Evolutionary conservation across 2,888 invertebrate genomes (phyloP).

Genomic region (Cheilosia vulpina): DNA sequence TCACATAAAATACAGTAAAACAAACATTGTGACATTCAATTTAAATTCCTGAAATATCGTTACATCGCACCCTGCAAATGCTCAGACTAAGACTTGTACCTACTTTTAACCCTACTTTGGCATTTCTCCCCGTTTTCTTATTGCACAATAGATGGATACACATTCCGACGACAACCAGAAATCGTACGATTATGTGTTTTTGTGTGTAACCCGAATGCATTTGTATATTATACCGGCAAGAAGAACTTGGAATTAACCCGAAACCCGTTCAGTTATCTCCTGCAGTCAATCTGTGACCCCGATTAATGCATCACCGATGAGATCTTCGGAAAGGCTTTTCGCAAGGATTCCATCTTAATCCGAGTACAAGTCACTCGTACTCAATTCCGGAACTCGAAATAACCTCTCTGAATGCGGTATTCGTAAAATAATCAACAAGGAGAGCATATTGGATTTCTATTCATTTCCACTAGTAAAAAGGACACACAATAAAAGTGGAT

Average conservation of each 20-base stretch:
- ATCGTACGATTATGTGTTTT: background rate
- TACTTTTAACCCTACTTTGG: constrained; percentile 16
- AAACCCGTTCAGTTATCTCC: constrained; percentile 29
- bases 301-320: constrained; percentile 62
- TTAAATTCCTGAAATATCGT: constrained; percentile 80
- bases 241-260: constrained; percentile 58
- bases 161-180: constrained; percentile 14
- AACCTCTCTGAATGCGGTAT: constrained; percentile 30
- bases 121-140: background rate
- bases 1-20: constrained; percentile 76
- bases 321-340: constrained; percentile 35
- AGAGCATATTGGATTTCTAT: constrained; percentile 58
- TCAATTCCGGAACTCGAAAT: constrained; percentile 54
- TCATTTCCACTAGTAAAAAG: constrained; percentile 56
- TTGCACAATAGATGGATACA: constrained; percentile 21
- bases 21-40: constrained; percentile 83
- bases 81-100: constrained; percentile 23
- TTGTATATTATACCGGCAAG: constrained; percentile 36
- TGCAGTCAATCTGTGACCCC: constrained; percentile 67
- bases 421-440: constrained; percentile 68
- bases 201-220: constrained; percentile 32
- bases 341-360: constrained; percentile 47
- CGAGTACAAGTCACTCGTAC: constrained; percentile 55
- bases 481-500: constrained; percentile 38
- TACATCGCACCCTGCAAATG: constrained; percentile 25